Evolutionary conservation across 2,113 vertebrate species (phyloP), one percentile per base, ranked within the genome.

Genomic region (Pelecanus crispus): DNA sequence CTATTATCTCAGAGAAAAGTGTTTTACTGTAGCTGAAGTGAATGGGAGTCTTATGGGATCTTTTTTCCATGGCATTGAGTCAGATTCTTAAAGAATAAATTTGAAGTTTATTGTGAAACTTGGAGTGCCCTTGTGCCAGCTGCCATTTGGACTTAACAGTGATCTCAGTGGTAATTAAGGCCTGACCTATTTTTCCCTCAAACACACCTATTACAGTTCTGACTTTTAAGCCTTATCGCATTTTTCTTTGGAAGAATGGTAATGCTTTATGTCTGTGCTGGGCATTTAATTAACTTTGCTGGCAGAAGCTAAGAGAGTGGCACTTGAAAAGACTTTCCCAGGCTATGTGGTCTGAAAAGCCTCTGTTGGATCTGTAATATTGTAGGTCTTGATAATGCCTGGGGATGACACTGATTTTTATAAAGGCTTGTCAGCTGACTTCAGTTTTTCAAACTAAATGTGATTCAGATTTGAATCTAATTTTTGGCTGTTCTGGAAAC

Each of bases 111-210:
- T 86, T 95, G 79, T 90, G 63, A 80, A 90, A 79, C 40, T 80
- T 2, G 1, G 0, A 0, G 50, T 88, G 92, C 79, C 81, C 50
- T 83, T 49, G 42, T 93, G 88, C 93, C 95, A 93, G 58, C 82
- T 82, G 72, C 63, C 5, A 0, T 88, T 93, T 88, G 92, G 77
- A 67, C 38, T 86, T 94, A 68, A 42, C 40, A 14, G 45, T 92
- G 93, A 93, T 81, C 85, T 90, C 81, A 70, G 40, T 66, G 55
- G 74, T 93, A 83, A 93, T 96, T 94, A 92, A 95, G 29, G 50
- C 45, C 75, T 83, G 87, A 81, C 49, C 32, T 12, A 47, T 86
- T 92, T 84, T 82, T 81, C 11, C 34, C 34, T 29, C 52, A 50
- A 94, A 90, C 88, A 94, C 73, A 42, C 49, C 82, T 58, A 2